phyloP scores from a whole-genome alignment of 2,113 vertebrate species.

The Strigops habroptila region DNA sequence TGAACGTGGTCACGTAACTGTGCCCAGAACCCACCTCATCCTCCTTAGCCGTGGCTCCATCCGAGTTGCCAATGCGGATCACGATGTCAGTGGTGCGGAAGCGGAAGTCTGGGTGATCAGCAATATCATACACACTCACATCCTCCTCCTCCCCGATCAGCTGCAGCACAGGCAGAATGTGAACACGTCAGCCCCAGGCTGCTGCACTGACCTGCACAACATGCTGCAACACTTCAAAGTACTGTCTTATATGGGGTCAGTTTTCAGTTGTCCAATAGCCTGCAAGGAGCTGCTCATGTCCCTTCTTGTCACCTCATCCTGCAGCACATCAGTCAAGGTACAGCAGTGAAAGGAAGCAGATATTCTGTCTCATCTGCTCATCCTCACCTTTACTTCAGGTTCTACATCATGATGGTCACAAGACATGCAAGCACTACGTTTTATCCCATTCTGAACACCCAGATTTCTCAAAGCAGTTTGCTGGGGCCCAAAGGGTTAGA shows the following conservation, averaged over 20 bases:
- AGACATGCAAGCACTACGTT: neutral
- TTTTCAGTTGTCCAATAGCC: neutral
- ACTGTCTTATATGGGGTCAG: neutral
- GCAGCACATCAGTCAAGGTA: neutral
- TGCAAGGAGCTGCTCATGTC: neutral
- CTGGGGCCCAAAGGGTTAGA: neutral
- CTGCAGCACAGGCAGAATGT: slow-evolving; percentile 36
- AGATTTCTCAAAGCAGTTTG: neutral
- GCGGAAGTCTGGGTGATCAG: slow-evolving; percentile 95
- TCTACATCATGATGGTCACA: fast-evolving
- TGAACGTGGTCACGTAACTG: fast-evolving
- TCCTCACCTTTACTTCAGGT: neutral
- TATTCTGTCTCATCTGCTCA: neutral
- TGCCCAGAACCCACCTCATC: slow-evolving; percentile 63
- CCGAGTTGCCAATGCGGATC: slow-evolving; percentile 93
- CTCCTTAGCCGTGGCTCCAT: slow-evolving; percentile 65
- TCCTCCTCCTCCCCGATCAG: slow-evolving; percentile 92
- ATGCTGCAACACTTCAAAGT: neutral
- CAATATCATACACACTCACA: slow-evolving; percentile 96
- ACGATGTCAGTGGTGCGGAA: slow-evolving; percentile 96
- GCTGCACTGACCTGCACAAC: neutral
- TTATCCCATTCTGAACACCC: neutral
- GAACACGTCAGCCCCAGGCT: neutral
- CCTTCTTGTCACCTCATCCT: neutral
- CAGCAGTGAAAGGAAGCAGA: neutral